phyloP scores from a whole-genome alignment of 2,113 vertebrate genomes.

The Varanus komodoensis region DNA sequence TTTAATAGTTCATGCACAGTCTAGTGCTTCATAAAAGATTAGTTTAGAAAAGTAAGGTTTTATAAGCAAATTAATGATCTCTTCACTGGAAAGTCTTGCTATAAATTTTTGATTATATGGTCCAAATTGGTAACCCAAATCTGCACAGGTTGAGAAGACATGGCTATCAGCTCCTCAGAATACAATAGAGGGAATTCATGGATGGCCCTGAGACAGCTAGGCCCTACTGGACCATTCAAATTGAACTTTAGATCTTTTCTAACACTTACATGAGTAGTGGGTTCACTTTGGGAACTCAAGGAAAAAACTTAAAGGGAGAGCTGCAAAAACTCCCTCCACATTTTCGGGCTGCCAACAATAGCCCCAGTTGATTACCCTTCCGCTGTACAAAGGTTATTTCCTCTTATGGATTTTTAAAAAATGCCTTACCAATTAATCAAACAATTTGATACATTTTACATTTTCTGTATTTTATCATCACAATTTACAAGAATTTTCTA shows the following conservation, averaged over 20 bases:
- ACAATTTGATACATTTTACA: neutral
- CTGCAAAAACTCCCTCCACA: neutral
- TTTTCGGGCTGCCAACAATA: neutral
- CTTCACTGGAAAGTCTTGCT: neutral
- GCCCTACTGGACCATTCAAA: too few species aligned
- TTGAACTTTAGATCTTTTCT: constrained; percentile 15
- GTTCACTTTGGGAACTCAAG: constrained; percentile 27
- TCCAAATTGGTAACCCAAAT: too few species aligned
- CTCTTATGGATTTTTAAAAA: neutral
- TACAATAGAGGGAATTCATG: too few species aligned
- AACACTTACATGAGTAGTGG: neutral
- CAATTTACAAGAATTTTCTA: neutral
- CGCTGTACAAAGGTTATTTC: neutral
- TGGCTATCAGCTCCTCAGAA: neutral
- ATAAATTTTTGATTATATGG: neutral
- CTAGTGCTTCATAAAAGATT: neutral
- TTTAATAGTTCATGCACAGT: neutral
- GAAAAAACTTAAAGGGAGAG: neutral
- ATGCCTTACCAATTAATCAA: too few species aligned
- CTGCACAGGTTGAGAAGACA: too few species aligned
- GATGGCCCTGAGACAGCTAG: too few species aligned
- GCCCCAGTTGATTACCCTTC: neutral
- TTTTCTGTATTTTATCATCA: neutral
- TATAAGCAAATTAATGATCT: neutral
- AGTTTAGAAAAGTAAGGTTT: constrained; percentile 22